Evolutionary conservation across 2,113 vertebrate species (phyloP).

Genomic region (Megaptera novaeangliae): DNA sequence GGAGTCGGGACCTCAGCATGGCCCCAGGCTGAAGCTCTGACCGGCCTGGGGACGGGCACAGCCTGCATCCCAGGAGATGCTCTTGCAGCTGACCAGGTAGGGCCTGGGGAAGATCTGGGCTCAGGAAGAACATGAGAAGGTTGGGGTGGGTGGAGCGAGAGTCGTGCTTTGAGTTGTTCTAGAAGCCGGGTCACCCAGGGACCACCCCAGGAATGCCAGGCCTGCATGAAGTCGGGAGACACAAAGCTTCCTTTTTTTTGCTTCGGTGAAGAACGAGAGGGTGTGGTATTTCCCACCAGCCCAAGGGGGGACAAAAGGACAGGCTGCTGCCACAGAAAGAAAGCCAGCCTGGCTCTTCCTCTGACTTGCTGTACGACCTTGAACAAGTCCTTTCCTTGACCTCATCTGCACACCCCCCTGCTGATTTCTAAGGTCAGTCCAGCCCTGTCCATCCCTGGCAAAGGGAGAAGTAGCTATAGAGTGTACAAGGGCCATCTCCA

Average conservation of each 20-base stretch:
- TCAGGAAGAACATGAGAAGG: background rate
- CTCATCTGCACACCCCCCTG: background rate
- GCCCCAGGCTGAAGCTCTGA: background rate
- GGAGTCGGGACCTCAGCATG: rapidly evolving
- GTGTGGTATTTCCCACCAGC: background rate
- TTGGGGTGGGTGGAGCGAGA: rapidly evolving
- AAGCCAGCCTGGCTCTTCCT: background rate
- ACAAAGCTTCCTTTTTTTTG: background rate
- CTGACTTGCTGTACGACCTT: background rate
- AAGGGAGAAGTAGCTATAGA: background rate
- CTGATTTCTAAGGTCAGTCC: background rate
- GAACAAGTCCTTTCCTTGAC: background rate
- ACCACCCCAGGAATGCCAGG: background rate
- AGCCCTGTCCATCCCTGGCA: background rate
- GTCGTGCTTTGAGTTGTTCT: background rate
- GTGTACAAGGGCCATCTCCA: background rate
- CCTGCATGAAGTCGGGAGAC: background rate
- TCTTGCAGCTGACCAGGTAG: background rate
- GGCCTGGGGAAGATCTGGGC: background rate
- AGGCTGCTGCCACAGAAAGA: background rate
- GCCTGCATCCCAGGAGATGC: background rate
- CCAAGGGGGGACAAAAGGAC: background rate
- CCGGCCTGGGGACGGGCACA: rapidly evolving
- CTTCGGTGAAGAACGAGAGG: background rate
- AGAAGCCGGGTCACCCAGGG: background rate